Percentiles rank a stretch among this genome's conserved stretches.
Evolutionary conservation across 2,797 vertebrate species (phyloP).

Genomic region (Channa striata): DNA sequence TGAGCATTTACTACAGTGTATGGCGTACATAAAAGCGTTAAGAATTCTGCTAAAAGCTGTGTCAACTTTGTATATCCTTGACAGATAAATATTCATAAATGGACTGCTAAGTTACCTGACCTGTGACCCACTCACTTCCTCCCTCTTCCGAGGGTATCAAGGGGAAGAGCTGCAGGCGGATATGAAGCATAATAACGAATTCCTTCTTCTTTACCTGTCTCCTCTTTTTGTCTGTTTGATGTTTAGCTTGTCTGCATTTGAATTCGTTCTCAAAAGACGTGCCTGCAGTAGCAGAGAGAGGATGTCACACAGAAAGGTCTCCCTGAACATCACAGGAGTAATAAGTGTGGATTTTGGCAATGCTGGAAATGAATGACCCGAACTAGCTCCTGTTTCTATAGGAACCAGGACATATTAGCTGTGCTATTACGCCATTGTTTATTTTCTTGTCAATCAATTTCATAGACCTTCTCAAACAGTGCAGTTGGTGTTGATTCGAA

Average conservation of each 20-base stretch:
- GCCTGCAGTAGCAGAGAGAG: background rate
- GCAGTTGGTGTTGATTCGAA: background rate
- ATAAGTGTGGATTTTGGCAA: constrained; percentile 9
- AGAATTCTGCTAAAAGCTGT: constrained; percentile 47
- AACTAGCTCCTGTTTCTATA: constrained; percentile 1
- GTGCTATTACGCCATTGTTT: background rate
- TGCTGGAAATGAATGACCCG: constrained; percentile 12
- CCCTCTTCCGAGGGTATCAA: constrained; percentile 41
- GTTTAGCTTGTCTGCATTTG: constrained; percentile 30
- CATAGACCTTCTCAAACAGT: background rate
- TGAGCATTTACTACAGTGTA: background rate
- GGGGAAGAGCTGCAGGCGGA: constrained; percentile 45
- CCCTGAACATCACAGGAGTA: constrained; percentile 31
- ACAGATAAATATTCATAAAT: constrained; percentile 73
- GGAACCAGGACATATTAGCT: constrained; percentile 5
- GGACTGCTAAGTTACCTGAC: constrained; percentile 64
- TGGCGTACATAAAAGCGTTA: background rate
- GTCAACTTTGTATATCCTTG: constrained; percentile 53
- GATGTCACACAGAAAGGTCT: constrained; percentile 28
- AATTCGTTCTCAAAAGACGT: constrained; percentile 40
- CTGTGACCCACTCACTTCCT: constrained; percentile 68
- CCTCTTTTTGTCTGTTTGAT: constrained; percentile 35
- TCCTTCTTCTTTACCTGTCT: constrained; percentile 40
- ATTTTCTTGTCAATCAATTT: background rate
- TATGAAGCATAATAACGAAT: constrained; percentile 37